phyloP scores from a whole-genome alignment of 2,113 vertebrate species.

The Clupea harengus region DNA sequence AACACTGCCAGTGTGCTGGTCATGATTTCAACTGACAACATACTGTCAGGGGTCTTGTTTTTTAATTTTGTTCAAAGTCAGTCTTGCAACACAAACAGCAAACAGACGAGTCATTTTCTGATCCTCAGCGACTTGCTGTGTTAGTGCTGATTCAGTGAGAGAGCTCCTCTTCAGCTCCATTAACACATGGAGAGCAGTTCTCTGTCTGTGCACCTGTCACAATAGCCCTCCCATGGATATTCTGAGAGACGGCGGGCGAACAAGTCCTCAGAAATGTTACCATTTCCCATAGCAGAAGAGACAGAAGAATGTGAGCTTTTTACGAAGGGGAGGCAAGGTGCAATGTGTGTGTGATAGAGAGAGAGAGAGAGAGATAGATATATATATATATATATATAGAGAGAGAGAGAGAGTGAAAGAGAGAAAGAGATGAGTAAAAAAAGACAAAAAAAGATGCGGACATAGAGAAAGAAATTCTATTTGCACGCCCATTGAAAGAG shows the following conservation, averaged over 20 bases:
- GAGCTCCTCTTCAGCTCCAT: background rate
- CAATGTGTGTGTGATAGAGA: constrained; percentile 28
- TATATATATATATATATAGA: too few relatives aligned
- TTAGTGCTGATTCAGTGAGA: background rate
- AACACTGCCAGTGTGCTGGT: background rate
- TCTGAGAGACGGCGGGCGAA: background rate
- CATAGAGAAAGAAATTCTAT: constrained; percentile 49
- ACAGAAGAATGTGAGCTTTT: background rate
- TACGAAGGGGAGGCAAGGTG: background rate
- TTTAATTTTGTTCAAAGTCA: background rate
- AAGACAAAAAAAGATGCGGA: background rate
- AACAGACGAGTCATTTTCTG: background rate
- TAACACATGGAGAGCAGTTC: background rate
- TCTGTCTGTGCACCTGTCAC: background rate
- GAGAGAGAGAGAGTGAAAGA: constrained; percentile 32
- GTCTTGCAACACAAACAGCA: background rate
- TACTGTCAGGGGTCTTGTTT: background rate
- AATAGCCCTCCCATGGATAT: background rate
- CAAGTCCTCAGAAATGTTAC: background rate
- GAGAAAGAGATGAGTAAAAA: background rate
- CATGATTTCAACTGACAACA: background rate
- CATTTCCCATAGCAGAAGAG: background rate
- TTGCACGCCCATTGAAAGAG: constrained; percentile 56
- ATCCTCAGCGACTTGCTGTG: background rate
- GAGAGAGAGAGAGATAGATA: too few relatives aligned